phyloP scores from a whole-genome alignment of 2,797 vertebrate species.

The Hydrolagus colliei region DNA sequence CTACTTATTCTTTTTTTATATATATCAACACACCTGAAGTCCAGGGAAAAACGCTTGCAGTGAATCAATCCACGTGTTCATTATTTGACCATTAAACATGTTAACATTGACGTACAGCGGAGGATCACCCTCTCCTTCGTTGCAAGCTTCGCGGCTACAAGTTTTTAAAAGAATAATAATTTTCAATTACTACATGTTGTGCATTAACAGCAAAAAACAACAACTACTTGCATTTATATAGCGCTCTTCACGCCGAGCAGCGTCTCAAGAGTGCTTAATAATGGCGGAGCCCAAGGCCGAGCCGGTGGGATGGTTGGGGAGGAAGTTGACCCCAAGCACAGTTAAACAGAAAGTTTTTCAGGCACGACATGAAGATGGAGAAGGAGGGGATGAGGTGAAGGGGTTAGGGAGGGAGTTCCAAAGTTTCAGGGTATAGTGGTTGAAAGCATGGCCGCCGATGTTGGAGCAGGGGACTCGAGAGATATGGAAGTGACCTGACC shows the following conservation, averaged over 20 bases:
- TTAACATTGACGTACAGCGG: slow-evolving; percentile 95
- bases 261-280: no score
- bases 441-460: no score
- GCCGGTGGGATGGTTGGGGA: not conserved
- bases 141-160: slow-evolving; percentile 81
- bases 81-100: slow-evolving; percentile 93
- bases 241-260: no score
- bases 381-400: no score
- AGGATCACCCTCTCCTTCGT: slow-evolving; percentile 92
- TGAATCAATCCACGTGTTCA: slow-evolving; percentile 99
- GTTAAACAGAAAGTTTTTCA: not conserved
- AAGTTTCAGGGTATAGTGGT: no score
- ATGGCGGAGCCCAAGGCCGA: no score
- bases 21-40: slow-evolving; percentile 66
- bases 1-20: accelerated
- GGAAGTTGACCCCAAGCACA: not conserved
- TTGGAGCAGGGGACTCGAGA: no score
- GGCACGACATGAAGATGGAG: no score
- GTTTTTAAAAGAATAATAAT: slow-evolving; percentile 25
- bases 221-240: no score
- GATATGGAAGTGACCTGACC: no score
- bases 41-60: slow-evolving; percentile 98
- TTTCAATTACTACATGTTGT: not conserved
- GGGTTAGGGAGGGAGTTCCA: no score
- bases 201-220: not conserved